Conservation (phyloP, 2,888 invertebrate species). For the Autographa pulchrina region DNA sequence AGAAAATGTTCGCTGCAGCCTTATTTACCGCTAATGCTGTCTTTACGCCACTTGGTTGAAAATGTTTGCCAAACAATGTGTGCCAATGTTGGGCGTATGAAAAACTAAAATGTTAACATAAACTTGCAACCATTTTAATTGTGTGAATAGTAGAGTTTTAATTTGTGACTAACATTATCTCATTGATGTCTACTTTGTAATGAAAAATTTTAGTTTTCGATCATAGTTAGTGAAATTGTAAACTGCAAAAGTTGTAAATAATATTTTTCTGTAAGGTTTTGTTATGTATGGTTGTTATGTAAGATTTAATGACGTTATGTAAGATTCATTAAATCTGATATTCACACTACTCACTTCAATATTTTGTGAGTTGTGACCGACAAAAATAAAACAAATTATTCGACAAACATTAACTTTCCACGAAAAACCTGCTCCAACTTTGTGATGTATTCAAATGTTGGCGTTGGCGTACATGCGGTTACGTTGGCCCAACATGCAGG, state of each 20-base stretch:
- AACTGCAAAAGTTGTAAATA: too few species aligned
- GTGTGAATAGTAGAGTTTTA: neutral
- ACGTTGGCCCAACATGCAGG: slow-evolving; percentile 38
- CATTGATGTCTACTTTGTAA: neutral
- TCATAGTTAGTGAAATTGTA: too few species aligned
- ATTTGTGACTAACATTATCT: neutral
- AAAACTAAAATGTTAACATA: neutral
- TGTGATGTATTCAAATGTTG: slow-evolving; percentile 12
- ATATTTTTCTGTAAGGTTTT: too few species aligned
- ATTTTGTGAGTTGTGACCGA: too few species aligned
- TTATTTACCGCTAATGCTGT: slow-evolving; percentile 30
- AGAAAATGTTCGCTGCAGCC: slow-evolving; percentile 46
- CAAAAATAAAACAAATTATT: neutral
- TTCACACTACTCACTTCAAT: too few species aligned
- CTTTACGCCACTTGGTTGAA: slow-evolving; percentile 1
- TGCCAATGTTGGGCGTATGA: slow-evolving; percentile 3
- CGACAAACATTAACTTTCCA: neutral
- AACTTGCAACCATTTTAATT: neutral
- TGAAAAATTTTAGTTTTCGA: too few species aligned
- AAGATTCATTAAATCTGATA: too few species aligned
- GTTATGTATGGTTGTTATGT: too few species aligned
- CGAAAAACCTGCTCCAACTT: slow-evolving; percentile 18
- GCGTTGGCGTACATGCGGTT: slow-evolving; percentile 15
- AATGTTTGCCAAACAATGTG: slow-evolving; percentile 19
- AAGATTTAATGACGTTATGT: too few species aligned